Evolutionary conservation across 2,888 invertebrate species (phyloP), one percentile per base, ranked within the genome.

Genomic region (Lepidochrysops patricia): DNA sequence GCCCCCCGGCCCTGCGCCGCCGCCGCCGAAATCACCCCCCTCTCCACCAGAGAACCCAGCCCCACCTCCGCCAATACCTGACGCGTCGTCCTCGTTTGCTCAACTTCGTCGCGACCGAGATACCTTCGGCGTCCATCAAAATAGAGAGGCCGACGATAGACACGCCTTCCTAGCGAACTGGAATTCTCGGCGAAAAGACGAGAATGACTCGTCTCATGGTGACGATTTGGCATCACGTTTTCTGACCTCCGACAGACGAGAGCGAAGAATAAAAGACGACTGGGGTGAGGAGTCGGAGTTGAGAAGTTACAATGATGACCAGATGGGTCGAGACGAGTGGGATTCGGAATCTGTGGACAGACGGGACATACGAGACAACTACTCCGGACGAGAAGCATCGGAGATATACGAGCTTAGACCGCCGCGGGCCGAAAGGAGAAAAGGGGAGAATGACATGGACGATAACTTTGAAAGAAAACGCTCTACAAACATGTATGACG

Each of bases 101-200:
- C 93, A 93, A 63, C 86, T 92, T 56, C 89, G 94, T 1, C 92
- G 94, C 67, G 94, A 94, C 68, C 82, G 93, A 26, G 94, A 94
- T 68, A 94, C 94, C 0, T 94, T 94, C 65, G 94, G 94, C 0
- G 94, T 94, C 0, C 92, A 94, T 61, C 93, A 94, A 70, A 93
- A 93, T 70, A 84, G 91, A 71, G 90, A 90, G 63, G 91, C 87
- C 0, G 89, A 88, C 32, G 91, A 90, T 60, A 89, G 92, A 64
- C 90, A 89, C 68, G 82, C 82, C 13, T 89, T 89, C 75, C 71
- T 89, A 23, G 89, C 88, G 0, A 89, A 90, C 69, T 90, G 90
- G 90, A 89, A 82, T 66, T 87, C 88, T 0, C 74, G 89, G 57
- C 74, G 85, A 19, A 75, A 87, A 60, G 86, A 86, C 1, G 86